Conservation (phyloP, 1,140 invertebrate genomes). For the Diploscapter pachys region DNA sequence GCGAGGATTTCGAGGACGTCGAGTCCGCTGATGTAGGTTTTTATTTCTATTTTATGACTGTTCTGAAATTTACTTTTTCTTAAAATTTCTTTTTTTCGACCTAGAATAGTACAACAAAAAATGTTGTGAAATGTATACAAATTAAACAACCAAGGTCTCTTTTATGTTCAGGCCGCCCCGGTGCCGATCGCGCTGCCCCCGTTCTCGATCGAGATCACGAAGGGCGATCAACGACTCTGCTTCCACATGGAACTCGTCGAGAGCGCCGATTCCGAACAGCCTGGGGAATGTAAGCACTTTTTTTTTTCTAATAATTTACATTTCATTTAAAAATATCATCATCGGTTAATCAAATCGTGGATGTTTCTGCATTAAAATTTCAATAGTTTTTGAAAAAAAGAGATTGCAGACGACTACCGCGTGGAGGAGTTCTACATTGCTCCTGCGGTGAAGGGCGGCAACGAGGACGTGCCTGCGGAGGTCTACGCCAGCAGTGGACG, state of each 20-base stretch:
- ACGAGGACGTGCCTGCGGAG: conserved; percentile 45
- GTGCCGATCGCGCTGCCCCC: conserved; percentile 47
- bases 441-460: conserved; percentile 45
- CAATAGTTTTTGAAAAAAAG: neutral
- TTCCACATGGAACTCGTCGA: conserved; percentile 51
- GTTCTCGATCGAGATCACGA: conserved; percentile 52
- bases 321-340: neutral
- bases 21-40: neutral
- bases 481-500: conserved; percentile 55
- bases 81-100: neutral
- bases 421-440: conserved; percentile 58
- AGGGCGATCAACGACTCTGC: conserved; percentile 49
- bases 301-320: neutral
- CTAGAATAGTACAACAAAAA: too few relatives aligned
- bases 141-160: too few relatives aligned
- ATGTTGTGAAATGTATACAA: too few relatives aligned
- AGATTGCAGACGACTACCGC: conserved; percentile 45
- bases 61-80: neutral
- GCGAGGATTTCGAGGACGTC: conserved; percentile 45
- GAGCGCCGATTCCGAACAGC: conserved; percentile 38
- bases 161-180: conserved; percentile 19
- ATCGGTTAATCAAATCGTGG: too few relatives aligned
- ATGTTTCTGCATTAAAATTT: neutral
- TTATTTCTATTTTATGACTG: neutral
- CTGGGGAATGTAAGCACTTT: conserved; percentile 44